Evolutionary conservation across 2,113 vertebrate genomes (phyloP).

Genomic region (Psilopsiagon aurifrons): DNA sequence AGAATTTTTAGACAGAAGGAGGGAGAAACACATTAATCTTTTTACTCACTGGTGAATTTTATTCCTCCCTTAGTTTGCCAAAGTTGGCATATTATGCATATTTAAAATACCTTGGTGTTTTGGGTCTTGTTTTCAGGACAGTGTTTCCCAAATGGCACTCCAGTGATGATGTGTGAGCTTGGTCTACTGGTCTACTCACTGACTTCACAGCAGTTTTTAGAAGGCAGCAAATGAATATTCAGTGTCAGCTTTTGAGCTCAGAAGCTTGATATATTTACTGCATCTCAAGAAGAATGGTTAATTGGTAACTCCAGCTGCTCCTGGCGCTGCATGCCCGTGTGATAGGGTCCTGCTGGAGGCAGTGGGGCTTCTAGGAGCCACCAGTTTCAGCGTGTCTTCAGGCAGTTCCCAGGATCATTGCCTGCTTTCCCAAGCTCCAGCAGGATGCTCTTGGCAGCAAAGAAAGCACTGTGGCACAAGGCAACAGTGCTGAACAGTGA

Average conservation of each 20-base stretch:
- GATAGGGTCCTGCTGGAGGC: not conserved
- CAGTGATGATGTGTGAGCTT: not conserved
- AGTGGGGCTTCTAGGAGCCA: not conserved
- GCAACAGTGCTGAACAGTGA: not conserved
- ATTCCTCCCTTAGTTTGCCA: not conserved
- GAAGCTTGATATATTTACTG: not conserved
- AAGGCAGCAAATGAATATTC: not conserved
- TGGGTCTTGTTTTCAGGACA: not conserved
- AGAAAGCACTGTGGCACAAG: not conserved
- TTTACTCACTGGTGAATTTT: not conserved
- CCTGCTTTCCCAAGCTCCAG: fast-evolving
- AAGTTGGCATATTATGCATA: not conserved
- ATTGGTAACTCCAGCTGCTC: not conserved
- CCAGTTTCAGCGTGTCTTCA: fast-evolving
- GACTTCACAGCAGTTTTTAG: not conserved
- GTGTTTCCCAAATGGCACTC: not conserved
- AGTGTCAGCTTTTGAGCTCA: not conserved
- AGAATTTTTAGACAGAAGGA: not conserved
- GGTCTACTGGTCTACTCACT: not conserved
- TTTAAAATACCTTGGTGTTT: not conserved
- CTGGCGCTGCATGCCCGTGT: fast-evolving
- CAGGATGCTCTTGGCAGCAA: not conserved
- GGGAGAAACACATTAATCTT: not conserved
- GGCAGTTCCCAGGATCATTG: not conserved
- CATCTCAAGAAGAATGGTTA: not conserved